Evolutionary conservation across 2,113 vertebrate genomes (phyloP).

Genomic region (Lampris megalopsis): DNA sequence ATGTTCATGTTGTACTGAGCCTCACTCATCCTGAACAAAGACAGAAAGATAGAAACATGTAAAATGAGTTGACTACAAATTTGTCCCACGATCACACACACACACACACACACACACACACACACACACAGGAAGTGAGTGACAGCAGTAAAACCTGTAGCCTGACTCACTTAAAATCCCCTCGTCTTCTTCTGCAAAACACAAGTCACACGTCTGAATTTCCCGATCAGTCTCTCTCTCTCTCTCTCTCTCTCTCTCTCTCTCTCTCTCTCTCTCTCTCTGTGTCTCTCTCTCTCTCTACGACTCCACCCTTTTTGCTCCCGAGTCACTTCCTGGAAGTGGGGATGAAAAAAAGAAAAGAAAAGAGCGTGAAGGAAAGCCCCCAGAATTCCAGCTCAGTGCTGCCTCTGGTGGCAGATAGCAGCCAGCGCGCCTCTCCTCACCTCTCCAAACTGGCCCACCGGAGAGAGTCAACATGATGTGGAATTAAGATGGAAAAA

Average conservation of each 20-base stretch:
- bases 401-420: constrained; percentile 22
- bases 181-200: constrained; percentile 12
- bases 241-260: constrained; percentile 15
- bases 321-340: constrained; percentile 84
- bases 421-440: too few species aligned
- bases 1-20: constrained; percentile 67
- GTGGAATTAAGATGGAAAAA: too few species aligned
- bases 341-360: constrained; percentile 46
- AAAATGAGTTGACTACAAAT: background rate
- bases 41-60: background rate
- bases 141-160: too few species aligned
- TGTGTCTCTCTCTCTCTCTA: constrained; percentile 14
- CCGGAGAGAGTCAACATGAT: too few species aligned
- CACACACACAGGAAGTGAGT: background rate
- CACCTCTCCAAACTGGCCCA: too few species aligned
- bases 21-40: constrained; percentile 79
- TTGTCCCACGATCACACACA: background rate
- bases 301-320: constrained; percentile 19
- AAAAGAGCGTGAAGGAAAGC: constrained; percentile 77
- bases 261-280: background rate
- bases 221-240: background rate
- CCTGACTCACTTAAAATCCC: too few species aligned
- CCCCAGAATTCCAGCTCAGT: constrained; percentile 82
- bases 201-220: background rate
- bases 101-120: background rate